A percentile compares a stretch with the other conserved stretches of the same genome.
Conservation (phyloP, 2,797 vertebrate genomes). For the Cottoperca gobio region DNA sequence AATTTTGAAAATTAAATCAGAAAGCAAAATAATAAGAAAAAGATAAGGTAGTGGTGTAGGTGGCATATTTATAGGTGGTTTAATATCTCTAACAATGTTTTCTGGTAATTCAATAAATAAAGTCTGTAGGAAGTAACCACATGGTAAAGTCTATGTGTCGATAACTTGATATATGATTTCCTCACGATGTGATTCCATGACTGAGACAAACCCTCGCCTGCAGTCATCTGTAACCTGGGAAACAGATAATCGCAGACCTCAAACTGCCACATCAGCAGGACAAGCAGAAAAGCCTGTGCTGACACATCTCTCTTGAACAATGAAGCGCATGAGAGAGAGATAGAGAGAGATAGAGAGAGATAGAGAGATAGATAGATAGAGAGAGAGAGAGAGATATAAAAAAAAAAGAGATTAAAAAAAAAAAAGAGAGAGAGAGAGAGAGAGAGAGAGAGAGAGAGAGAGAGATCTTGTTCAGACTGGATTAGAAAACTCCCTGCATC, state of each 20-base stretch:
- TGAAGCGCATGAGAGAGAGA: slow-evolving; percentile 52
- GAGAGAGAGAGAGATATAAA: neutral
- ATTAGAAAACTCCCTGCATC: slow-evolving; percentile 25
- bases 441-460: slow-evolving; percentile 7
- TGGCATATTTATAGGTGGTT: too few species aligned
- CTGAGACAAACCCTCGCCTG: slow-evolving; percentile 24
- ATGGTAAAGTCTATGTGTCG: too few species aligned
- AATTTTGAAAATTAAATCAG: neutral
- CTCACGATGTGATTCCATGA: slow-evolving; percentile 15
- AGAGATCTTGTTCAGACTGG: slow-evolving; percentile 22
- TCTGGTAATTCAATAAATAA: too few species aligned
- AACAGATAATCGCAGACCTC: slow-evolving; percentile 70
- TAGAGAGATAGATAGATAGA: slow-evolving; percentile 10
- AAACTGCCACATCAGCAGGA: slow-evolving; percentile 84
- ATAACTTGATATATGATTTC: too few species aligned
- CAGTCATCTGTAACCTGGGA: slow-evolving; percentile 59
- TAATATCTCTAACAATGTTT: too few species aligned
- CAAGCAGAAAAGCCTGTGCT: slow-evolving; percentile 71
- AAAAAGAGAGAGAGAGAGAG: neutral
- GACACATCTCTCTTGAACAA: slow-evolving; percentile 77
- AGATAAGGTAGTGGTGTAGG: neutral
- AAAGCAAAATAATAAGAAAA: neutral
- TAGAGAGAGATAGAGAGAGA: neutral
- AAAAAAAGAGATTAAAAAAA: slow-evolving; percentile 2
- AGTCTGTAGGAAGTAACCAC: too few species aligned